Base-by-base conservation (phyloP, 1,140 invertebrate genomes). In the Plodia interpunctella region DNA sequence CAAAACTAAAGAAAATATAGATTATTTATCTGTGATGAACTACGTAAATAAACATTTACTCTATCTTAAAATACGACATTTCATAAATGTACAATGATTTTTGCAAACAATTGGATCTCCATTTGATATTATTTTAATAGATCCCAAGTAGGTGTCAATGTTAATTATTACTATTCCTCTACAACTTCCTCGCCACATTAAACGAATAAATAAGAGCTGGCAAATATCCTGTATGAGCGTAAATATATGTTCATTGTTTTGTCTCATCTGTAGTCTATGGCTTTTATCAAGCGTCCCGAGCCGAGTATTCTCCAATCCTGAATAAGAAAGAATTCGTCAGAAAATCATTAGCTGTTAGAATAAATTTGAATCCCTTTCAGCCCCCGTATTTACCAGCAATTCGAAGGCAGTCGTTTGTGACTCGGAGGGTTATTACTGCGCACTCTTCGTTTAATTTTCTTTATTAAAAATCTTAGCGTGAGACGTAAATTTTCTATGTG, bases 401-500 rank as follows among this genome's bases (percentile, higher is more conserved):
- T 17, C 15, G 13, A 44, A 44, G 38, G 38, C 15, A 17, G 38
- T 44, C 38, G 9, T 11, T 44, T 44, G 5, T 44, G 38, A 44
- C 4, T 44, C 32, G 15, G 52, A 28, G 6, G 6, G 50, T 54
- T 30, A 54, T 30, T 54, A 15, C 52, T 32, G 21, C 28, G 21
- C 6, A 32, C 21, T n/a, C 25, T 10, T 17, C 52, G 52, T 54
- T 54, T 54, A 54, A 54, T 54, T 54, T 17, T 30, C 52, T 54
- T 54, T 54, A 54, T 54, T 54, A 54, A 54, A 54, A 54, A 54
- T 17, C n/a, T 54, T 32, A 15, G 15, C 25, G 21, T 21, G 15
- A 20, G 13, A 21, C 15, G 11, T 20, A 54, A 32, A 28, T 15
- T 44, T 44, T 44, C 38, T 15, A 44, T 2, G 30, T 6, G 2